These are phyloP conservation scores for Acanthurus leucopareius DNA, from an alignment of 2,797 vertebrate genomes.

Conservation along the genomic window DNA sequence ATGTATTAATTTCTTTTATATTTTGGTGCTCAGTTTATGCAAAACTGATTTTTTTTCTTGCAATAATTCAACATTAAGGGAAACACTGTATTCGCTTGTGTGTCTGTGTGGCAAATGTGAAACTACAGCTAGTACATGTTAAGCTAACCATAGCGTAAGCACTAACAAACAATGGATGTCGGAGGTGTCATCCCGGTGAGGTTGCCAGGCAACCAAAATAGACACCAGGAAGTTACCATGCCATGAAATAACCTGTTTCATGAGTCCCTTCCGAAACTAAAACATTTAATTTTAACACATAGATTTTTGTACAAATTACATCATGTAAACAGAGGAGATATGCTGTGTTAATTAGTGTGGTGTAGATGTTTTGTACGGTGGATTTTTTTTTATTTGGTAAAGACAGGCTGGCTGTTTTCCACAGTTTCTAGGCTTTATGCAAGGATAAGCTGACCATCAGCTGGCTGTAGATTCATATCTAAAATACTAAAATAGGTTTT, in stretches of 20 bases:
- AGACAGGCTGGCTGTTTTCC: not conserved
- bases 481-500: not conserved
- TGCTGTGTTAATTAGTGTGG: not conserved
- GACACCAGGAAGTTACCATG: not conserved
- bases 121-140: not conserved
- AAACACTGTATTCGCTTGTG: not conserved
- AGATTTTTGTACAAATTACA: not conserved
- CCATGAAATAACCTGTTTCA: not conserved
- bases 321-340: not conserved
- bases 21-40: not conserved
- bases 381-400: not conserved
- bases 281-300: not conserved
- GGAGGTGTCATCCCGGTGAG: not conserved
- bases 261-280: not conserved
- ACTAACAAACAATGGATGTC: constrained; percentile 11
- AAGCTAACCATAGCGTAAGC: constrained; percentile 14
- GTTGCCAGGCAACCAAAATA: not conserved
- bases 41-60: not conserved
- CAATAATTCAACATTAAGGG: not conserved
- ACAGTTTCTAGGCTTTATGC: constrained; percentile 1
- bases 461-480: not conserved
- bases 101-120: not conserved
- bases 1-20: not conserved
- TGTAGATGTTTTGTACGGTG: not conserved
- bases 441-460: not conserved